Evolutionary conservation across 2,797 vertebrate genomes (phyloP).

Genomic region (Squalus acanthias): DNA sequence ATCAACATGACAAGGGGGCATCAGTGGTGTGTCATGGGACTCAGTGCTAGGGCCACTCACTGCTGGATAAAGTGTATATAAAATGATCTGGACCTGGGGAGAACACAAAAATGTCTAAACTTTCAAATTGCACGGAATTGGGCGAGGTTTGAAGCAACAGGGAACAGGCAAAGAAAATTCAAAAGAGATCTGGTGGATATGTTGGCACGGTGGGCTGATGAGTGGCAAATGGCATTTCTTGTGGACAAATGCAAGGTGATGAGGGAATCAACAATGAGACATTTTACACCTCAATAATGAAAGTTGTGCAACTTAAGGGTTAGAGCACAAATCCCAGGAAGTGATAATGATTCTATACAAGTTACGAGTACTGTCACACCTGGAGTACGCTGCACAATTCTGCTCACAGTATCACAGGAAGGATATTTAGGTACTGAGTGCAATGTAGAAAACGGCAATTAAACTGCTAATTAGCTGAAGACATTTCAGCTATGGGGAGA

Average conservation of each 20-base stretch:
- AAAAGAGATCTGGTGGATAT: background rate
- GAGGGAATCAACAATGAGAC: no score
- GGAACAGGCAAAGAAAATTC: background rate
- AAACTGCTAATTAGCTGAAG: background rate
- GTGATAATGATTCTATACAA: background rate
- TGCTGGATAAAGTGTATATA: background rate
- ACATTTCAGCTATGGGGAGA: background rate
- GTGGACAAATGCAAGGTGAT: no score
- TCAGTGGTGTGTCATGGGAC: background rate
- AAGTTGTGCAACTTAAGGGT: background rate
- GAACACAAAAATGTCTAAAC: background rate
- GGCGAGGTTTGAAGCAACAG: background rate
- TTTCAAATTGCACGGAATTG: background rate
- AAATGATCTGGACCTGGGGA: background rate
- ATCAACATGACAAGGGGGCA: background rate
- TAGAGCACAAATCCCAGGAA: background rate
- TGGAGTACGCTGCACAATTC: background rate
- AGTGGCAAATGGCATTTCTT: background rate
- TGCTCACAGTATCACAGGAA: background rate
- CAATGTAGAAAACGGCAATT: background rate
- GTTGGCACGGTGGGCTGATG: background rate
- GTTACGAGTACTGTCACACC: background rate
- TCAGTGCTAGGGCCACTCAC: background rate
- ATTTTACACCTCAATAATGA: background rate
- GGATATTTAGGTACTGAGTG: background rate